These are phyloP conservation scores for Zoanthus sansibaricus DNA, from an alignment of 92 coral and sea anemone genomes.

Conservation along the genomic window DNA sequence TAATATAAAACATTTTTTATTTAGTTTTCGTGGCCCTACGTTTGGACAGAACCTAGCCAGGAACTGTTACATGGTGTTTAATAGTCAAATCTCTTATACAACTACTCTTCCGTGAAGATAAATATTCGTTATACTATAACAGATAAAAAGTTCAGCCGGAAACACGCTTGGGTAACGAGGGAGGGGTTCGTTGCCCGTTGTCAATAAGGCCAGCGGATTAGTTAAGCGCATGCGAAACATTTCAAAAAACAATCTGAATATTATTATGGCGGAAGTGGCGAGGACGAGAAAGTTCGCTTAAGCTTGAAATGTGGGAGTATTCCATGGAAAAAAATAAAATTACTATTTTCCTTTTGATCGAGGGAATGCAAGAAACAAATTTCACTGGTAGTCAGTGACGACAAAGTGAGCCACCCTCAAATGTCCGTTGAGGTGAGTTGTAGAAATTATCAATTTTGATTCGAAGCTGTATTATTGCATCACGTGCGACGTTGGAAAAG, in stretches of 20 bases:
- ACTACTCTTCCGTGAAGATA: too few relatives aligned
- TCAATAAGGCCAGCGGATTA: conserved; percentile 25
- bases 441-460: conserved; percentile 3
- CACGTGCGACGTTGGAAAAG: conserved; percentile 33
- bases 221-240: not conserved
- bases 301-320: conserved; percentile 10
- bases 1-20: too few relatives aligned
- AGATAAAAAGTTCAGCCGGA: conserved; percentile 9
- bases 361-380: conserved; percentile 21
- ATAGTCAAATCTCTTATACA: too few relatives aligned
- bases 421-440: conserved; percentile 43
- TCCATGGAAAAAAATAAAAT: not conserved
- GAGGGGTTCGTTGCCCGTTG: conserved; percentile 32
- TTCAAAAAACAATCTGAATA: conserved; percentile 35
- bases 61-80: too few relatives aligned
- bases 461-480: not conserved
- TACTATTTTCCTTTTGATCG: conserved; percentile 1
- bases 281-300: conserved; percentile 12
- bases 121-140: too few relatives aligned
- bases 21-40: too few relatives aligned
- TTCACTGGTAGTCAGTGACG: conserved; percentile 20
- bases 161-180: conserved; percentile 25
- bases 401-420: not conserved
- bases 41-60: too few relatives aligned
- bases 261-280: conserved; percentile 52